Evolutionary conservation across 2,888 invertebrate species (phyloP).

Genomic region (Eupithecia tripunctaria): DNA sequence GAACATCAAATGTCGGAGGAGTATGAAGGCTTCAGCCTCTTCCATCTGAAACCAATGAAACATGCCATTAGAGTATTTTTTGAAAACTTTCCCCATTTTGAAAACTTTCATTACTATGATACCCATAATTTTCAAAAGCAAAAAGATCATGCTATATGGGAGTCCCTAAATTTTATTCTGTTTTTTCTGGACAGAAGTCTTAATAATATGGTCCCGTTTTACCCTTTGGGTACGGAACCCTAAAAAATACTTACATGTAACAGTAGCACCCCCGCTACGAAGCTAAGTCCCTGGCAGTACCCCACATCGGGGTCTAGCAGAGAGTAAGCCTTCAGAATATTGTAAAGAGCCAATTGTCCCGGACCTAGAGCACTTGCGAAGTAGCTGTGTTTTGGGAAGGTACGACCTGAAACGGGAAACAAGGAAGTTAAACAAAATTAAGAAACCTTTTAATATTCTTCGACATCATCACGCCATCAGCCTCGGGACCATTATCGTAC

Average conservation of each 20-base stretch:
- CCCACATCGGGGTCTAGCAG: constrained; percentile 96
- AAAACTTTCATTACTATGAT: not conserved
- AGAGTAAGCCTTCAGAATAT: constrained; percentile 97
- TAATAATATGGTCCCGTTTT: no score
- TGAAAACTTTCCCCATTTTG: not conserved
- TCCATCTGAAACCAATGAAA: constrained; percentile 87
- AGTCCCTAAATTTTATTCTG: no score
- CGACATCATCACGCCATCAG: no score
- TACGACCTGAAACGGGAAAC: constrained; percentile 85
- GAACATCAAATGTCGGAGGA: constrained; percentile 96
- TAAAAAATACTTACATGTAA: constrained; percentile 90
- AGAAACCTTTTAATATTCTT: no score
- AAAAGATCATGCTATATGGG: no score
- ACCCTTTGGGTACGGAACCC: no score
- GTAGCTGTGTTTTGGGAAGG: constrained; percentile 97
- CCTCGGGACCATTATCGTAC: no score
- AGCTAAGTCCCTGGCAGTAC: constrained; percentile 98
- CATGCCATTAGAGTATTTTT: not conserved
- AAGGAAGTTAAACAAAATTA: no score
- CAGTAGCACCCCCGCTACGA: constrained; percentile 96
- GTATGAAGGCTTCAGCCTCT: constrained; percentile 94
- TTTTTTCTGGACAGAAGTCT: no score
- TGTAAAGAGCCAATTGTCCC: constrained; percentile 96
- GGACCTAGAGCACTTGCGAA: constrained; percentile 96
- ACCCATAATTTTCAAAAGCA: no score